phyloP scores from a whole-genome alignment of 2,113 vertebrate genomes.

The Pterocles gutturalis region DNA sequence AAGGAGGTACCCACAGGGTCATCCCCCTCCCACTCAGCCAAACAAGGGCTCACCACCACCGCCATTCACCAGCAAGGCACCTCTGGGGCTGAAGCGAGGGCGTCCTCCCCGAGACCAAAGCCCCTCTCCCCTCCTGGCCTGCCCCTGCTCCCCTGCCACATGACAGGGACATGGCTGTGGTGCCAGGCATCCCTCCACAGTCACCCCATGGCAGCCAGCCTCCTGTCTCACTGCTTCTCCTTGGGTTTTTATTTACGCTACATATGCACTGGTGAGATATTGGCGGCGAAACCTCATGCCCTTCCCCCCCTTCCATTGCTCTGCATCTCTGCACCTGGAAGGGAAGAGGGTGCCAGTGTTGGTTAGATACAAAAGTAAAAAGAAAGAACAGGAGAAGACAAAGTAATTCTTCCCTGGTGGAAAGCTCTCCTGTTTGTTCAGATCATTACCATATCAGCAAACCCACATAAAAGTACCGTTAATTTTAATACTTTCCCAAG shows the following conservation, averaged over 20 bases:
- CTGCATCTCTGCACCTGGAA: neutral
- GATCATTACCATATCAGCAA: slow-evolving; percentile 15
- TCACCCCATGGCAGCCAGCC: neutral
- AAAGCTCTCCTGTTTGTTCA: slow-evolving; percentile 26
- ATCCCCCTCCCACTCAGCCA: neutral
- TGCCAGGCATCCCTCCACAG: neutral
- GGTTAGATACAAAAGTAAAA: neutral
- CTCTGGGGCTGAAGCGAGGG: neutral
- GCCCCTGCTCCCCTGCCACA: neutral
- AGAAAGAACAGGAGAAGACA: neutral
- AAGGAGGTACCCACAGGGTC: neutral
- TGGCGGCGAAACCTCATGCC: neutral
- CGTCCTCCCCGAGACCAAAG: neutral
- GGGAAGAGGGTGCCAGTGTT: neutral
- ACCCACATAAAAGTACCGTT: slow-evolving; percentile 12
- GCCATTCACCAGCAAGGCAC: neutral
- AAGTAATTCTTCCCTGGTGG: neutral
- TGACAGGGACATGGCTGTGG: fast-evolving
- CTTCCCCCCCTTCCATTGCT: neutral
- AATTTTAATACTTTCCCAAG: slow-evolving; percentile 27
- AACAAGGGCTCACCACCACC: neutral
- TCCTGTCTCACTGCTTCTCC: neutral
- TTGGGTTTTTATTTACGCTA: fast-evolving
- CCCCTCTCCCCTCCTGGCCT: neutral
- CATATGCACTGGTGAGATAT: fast-evolving